Percentiles rank a stretch among this genome's conserved stretches.
Conservation (phyloP, 2,113 vertebrate species). For the Ardeotis arabs region DNA sequence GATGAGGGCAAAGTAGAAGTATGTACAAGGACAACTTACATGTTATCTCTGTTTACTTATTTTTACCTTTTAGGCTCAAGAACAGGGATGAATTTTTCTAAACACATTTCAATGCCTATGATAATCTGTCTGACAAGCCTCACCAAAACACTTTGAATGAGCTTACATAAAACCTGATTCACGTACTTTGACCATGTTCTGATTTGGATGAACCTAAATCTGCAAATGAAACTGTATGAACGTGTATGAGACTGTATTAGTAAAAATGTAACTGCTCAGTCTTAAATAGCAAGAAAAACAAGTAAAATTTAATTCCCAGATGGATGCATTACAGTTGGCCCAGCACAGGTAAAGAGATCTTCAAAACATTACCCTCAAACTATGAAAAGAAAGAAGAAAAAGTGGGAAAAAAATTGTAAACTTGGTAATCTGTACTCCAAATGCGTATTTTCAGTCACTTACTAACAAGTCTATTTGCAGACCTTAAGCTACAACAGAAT, state of each 20-base stretch:
- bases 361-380: neutral
- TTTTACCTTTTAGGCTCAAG: neutral
- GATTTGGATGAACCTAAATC: neutral
- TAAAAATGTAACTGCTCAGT: neutral
- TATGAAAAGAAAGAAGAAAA: neutral
- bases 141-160: neutral
- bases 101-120: neutral
- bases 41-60: neutral
- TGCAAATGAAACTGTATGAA: neutral
- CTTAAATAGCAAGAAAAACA: neutral
- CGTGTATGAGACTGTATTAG: neutral
- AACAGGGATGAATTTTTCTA: neutral
- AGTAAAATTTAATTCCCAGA: neutral
- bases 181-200: rapidly evolving
- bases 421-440: neutral
- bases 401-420: rapidly evolving
- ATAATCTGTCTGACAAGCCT: neutral
- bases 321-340: neutral
- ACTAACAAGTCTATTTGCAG: neutral
- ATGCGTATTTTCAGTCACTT: neutral
- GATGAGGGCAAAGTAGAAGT: neutral
- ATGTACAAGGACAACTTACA: neutral
- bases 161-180: neutral
- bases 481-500: neutral
- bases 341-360: neutral